These are phyloP conservation scores for Morpho achilles DNA, from an alignment of 2,888 invertebrate genomes.

Conservation along the genomic window DNA sequence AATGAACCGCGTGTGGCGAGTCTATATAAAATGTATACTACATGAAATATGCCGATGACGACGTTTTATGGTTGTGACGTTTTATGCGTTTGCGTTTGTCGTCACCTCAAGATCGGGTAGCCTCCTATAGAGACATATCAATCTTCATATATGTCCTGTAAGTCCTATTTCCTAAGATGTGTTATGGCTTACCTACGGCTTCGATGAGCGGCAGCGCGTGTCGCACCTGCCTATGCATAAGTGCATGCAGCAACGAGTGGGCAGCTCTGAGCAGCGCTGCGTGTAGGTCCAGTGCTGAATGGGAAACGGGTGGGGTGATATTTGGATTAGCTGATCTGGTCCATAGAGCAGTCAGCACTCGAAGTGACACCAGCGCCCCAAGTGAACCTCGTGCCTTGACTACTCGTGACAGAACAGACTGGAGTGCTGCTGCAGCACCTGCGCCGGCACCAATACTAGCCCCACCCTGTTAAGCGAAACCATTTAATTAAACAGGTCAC, in stretches of 20 bases:
- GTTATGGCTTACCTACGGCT: conserved; percentile 68
- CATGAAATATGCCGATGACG: too few species aligned
- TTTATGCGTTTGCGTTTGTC: too few species aligned
- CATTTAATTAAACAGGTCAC: background rate
- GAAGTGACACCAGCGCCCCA: conserved; percentile 63
- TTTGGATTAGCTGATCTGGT: background rate
- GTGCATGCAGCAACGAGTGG: conserved; percentile 83
- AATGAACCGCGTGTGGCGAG: too few species aligned
- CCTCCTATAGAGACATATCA: too few species aligned
- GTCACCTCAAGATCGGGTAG: too few species aligned
- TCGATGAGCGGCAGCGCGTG: conserved; percentile 85
- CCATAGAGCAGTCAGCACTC: conserved; percentile 84
- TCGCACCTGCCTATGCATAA: conserved; percentile 80
- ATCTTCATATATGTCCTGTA: too few species aligned
- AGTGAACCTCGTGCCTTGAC: conserved; percentile 55
- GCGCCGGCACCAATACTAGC: conserved; percentile 58
- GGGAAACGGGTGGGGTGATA: conserved; percentile 54
- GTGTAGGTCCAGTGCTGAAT: conserved; percentile 38
- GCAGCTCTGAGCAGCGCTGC: conserved; percentile 80
- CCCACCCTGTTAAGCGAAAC: conserved; percentile 44
- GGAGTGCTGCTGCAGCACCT: conserved; percentile 56
- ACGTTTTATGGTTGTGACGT: too few species aligned
- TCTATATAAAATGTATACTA: too few species aligned
- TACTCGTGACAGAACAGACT: conserved; percentile 56
- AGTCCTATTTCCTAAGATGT: too few species aligned